Base-by-base conservation (phyloP, 2,888 invertebrate genomes). In the Eupithecia insigniata region DNA sequence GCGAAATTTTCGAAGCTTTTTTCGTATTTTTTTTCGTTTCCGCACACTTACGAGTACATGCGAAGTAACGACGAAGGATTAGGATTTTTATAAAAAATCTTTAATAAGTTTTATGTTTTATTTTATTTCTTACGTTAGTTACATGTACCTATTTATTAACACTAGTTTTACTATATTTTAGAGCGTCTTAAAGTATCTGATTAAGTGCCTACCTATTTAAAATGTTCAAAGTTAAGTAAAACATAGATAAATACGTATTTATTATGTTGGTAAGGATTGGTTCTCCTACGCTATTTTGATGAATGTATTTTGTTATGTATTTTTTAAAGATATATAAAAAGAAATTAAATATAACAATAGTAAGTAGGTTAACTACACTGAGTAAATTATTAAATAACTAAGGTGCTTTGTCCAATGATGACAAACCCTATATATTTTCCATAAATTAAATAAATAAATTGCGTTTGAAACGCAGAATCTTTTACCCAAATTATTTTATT, bases 361-460 rank as follows among this genome's bases (percentile, higher is more conserved):
- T 55, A 22, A 22, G 46, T 26, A 26, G 26, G 55, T 22, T 26
- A 30, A 26, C 51, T 22, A 26, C 26, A 55, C 12, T 0, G 14
- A 55, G 55, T 14, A 55, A 51, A 55, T 55, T 26, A 22, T n/a
- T 51, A 22, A 51, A 22, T 22, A 10, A 51, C 22, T 2, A 22
- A 12, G 43, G 43, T n/a, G n/a, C 18, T 43, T 43, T 51, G n/a
- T n/a, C 46, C 46, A 43, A 43, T 0, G 18, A 43, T 5, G 18
- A 43, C 6, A 18, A 43, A 18, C 6, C 43, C 18, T 18, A 18
- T 43, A 51, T 51, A 51, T 4, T 51, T 55, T 55, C 26, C 55
- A 55, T 55, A 55, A 55, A 26, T 55, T 12, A 55, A 55, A 55
- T 55, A 55, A 55, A 55, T 55, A 55, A 55, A 26, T 26, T 14